Evolutionary conservation across 2,797 vertebrate species (phyloP), one percentile per base, ranked within the genome.

Genomic region (Sebastes hubbsi): DNA sequence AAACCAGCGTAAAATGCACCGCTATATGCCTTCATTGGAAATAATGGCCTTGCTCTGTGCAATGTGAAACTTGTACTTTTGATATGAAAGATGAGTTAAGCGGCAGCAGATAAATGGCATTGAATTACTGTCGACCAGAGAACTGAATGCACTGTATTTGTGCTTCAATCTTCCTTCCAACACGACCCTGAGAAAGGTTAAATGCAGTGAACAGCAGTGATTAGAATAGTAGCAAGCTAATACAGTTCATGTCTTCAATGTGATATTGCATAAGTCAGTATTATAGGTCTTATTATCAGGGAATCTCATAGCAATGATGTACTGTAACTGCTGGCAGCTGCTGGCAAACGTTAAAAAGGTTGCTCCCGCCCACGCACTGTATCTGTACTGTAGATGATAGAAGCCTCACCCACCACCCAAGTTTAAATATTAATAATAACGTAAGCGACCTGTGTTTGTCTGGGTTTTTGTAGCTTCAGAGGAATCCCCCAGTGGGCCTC

Each of bases 371-470:
- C 71, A 90, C 81, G 5, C 24, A 58, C 32, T 71, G 42, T 69
- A 60, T 77, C 38, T 79, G 76, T 73, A 62, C 22, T 30, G 52
- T 30, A 63, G 74, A 78, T 68, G 38, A 75, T 66, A 59, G 20
- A 67, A 74, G 75, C 64, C 52, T 86, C 67, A 77, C 74, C 80
- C 61, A 67, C 75, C 52, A 58, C 56, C 75, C n/a, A 38, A 68
- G 72, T 76, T 90, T 80, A 62, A 82, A 89, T 80, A 75, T 77
- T 78, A 58, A 82, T 78, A 81, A 84, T 59, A 72, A 68, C 55
- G 5, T 72, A 54, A 75, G 36, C 24, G 52, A 85, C 84, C 82
- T 75, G 79, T 59, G 77, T 84, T 82, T 69, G 56, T 70, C 55
- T 59, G 42, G 78, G 77, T 69, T 80, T 78, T 72, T 55, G 58